Conservation (phyloP, 2,113 vertebrate species). For the Falcunculus frontatus region DNA sequence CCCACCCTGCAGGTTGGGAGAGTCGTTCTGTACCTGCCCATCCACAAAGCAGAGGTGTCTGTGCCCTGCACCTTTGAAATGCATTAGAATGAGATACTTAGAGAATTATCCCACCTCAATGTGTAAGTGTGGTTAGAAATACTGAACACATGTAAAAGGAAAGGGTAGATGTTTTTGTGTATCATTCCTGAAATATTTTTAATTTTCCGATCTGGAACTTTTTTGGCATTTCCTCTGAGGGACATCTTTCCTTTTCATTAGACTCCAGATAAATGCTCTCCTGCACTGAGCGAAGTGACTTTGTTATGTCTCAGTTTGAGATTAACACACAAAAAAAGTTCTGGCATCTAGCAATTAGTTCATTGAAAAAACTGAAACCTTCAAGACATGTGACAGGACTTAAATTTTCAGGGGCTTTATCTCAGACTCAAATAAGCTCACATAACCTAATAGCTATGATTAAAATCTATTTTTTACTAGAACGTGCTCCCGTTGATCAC, state of each 20-base stretch:
- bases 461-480: slow-evolving; percentile 8
- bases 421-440: slow-evolving; percentile 6
- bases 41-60: not conserved
- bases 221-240: not conserved
- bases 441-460: slow-evolving; percentile 1
- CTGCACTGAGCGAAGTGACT: not conserved
- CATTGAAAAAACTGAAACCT: not conserved
- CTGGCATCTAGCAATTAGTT: not conserved
- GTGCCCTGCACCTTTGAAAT: not conserved
- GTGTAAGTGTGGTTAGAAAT: not conserved
- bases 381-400: not conserved
- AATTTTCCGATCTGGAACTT: not conserved
- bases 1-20: not conserved
- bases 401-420: not conserved
- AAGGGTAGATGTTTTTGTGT: not conserved
- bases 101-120: not conserved
- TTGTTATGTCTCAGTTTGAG: not conserved
- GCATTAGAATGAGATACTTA: not conserved
- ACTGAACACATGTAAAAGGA: not conserved
- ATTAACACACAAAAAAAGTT: not conserved
- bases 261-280: not conserved
- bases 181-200: not conserved
- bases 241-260: not conserved
- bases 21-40: not conserved
- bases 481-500: not conserved